Evolutionary conservation across 2,888 invertebrate genomes (phyloP).

Genomic region (Lasioglossum pauxillum): DNA sequence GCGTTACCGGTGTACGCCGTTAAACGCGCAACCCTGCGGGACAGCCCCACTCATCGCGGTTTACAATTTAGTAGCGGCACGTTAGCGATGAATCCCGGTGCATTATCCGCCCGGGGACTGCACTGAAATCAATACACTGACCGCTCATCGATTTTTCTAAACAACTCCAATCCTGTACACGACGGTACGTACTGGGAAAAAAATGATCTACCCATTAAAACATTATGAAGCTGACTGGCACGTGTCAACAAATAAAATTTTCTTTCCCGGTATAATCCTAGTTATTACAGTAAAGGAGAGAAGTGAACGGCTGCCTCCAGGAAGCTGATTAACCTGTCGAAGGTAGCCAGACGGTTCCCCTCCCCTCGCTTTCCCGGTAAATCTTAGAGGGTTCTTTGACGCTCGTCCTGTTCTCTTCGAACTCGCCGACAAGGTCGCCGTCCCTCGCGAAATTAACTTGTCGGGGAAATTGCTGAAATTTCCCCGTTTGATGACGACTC

Average conservation of each 20-base stretch:
- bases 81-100: slow-evolving; percentile 34
- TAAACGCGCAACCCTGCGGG: slow-evolving; percentile 53
- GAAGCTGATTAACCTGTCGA: slow-evolving; percentile 23
- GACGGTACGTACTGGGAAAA: neutral
- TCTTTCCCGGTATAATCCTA: neutral
- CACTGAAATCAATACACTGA: slow-evolving; percentile 8
- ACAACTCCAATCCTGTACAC: neutral
- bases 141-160: neutral
- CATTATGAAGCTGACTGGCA: too few relatives aligned
- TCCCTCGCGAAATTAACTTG: slow-evolving; percentile 21
- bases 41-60: slow-evolving; percentile 49
- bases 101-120: slow-evolving; percentile 10
- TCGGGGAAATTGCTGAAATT: slow-evolving; percentile 9
- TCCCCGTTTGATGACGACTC: slow-evolving; percentile 1
- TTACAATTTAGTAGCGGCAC: slow-evolving; percentile 46
- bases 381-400: slow-evolving; percentile 15
- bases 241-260: neutral
- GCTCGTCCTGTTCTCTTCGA: neutral
- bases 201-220: neutral
- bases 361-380: slow-evolving; percentile 5
- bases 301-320: neutral
- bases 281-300: neutral
- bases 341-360: neutral
- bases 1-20: slow-evolving; percentile 21
- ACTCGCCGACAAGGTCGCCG: neutral